Evolutionary conservation across 2,113 vertebrate genomes (phyloP).

Genomic region (Malurus melanocephalus): DNA sequence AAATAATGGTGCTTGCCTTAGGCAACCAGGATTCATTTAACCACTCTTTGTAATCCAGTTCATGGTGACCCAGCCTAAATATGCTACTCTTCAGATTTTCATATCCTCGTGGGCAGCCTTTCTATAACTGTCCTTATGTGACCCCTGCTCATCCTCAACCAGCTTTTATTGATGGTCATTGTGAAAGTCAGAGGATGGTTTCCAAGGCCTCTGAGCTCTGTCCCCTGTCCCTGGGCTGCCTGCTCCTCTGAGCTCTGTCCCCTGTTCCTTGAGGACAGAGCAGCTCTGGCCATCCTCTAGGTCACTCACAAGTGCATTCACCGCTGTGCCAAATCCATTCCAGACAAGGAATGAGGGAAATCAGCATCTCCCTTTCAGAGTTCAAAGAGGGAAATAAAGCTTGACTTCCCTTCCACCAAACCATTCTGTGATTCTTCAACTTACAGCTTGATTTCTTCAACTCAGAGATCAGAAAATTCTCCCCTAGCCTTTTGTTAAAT

Average conservation of each 20-base stretch:
- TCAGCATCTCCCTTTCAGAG: background rate
- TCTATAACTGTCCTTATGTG: background rate
- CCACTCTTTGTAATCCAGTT: background rate
- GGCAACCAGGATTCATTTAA: background rate
- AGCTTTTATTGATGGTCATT: background rate
- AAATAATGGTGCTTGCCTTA: background rate
- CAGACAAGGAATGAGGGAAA: background rate
- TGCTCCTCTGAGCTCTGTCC: background rate
- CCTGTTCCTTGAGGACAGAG: rapidly evolving
- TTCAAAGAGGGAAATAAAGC: background rate
- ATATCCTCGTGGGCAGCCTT: background rate
- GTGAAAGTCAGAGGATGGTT: background rate
- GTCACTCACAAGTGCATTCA: rapidly evolving
- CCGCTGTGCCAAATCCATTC: rapidly evolving
- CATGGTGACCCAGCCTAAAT: background rate
- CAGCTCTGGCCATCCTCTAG: background rate
- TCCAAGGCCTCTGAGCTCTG: background rate
- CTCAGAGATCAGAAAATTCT: background rate
- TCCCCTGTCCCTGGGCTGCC: background rate
- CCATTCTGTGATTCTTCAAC: background rate
- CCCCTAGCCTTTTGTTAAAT: background rate
- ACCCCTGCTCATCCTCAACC: background rate
- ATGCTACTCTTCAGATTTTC: background rate
- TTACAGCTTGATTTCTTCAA: background rate
- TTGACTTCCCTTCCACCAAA: background rate